Base-by-base conservation (phyloP, 2,113 vertebrate genomes). In the Stigmatopora nigra region DNA sequence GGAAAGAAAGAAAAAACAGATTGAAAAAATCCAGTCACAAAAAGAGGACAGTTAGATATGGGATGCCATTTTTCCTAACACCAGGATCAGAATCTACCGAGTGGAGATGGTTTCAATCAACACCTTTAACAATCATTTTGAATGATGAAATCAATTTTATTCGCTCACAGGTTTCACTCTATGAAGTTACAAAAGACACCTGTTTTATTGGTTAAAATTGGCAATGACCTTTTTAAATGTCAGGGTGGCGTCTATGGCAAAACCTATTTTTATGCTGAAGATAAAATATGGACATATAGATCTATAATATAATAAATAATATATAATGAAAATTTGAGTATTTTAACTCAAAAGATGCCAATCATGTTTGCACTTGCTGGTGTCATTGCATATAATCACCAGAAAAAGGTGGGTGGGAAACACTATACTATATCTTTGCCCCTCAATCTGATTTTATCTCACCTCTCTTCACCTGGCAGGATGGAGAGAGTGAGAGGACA, bases 371-470 rank as follows among this genome's bases (percentile, higher is more conserved):
- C 9, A 41, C 38, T 10, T 41, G 1, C 38, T 41, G 38, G 38
- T 41, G 38, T 3, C 38, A 41, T 41, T 10, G 38, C 38, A 41
- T 41, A 41, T 41, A 41, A 41, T 8, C 6, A 41, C 38, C 38
- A 41, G 38, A 41, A 41, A 41, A 41, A 4, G 6, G 25, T 31
- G 25, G 25, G 25, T 4, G 38, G 6, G 6, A 41, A 41, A 41
- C 7, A 41, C 38, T 41, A 10, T 41, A 31, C 25, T 73, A 68
- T 51, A 49, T 68, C 47, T 48, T 67, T 25, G 5, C 52, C 68
- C 61, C 68, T 67, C 62, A 72, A 78, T 75, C 73, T 71, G 63
- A 77, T 79, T 72, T 83, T 85, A 82, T 83, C 80, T 16, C 67
- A 61, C 22, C 20, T 73, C 70, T 83, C 64, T 62, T 83, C 80